Evolutionary conservation across 1,140 invertebrate species (phyloP).

Genomic region (Mya arenaria): DNA sequence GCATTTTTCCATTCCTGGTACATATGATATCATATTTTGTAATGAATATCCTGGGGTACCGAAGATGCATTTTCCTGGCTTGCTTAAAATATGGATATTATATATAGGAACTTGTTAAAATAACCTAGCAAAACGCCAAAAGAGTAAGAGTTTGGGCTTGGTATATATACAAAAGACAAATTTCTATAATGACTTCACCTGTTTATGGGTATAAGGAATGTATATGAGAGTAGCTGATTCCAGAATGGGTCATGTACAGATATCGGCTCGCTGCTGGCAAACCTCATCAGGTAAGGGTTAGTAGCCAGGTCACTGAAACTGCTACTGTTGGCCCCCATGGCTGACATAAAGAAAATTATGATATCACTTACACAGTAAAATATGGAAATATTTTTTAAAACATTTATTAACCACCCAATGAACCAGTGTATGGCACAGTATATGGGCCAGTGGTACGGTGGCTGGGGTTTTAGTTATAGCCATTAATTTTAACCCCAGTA

Average conservation of each 20-base stretch:
- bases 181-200: slow-evolving; percentile 67
- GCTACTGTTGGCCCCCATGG: slow-evolving; percentile 93
- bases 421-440: neutral
- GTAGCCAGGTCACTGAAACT: slow-evolving; percentile 89
- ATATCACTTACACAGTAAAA: neutral
- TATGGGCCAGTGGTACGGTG: neutral
- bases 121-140: too few relatives aligned
- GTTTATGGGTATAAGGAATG: slow-evolving; percentile 85
- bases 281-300: slow-evolving; percentile 90
- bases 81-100: too few relatives aligned
- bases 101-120: too few relatives aligned
- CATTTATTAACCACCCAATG: neutral
- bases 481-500: neutral
- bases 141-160: too few relatives aligned
- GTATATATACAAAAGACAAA: too few relatives aligned
- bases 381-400: neutral
- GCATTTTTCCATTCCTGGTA: too few relatives aligned
- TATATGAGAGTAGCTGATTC: slow-evolving; percentile 95
- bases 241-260: slow-evolving; percentile 95
- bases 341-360: neutral
- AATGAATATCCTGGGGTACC: too few relatives aligned
- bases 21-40: too few relatives aligned
- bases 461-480: neutral
- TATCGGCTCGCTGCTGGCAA: slow-evolving; percentile 90
- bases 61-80: too few relatives aligned